Percentiles rank a stretch among this genome's conserved stretches.
phyloP scores from a whole-genome alignment of 2,888 invertebrate genomes.

The Julus scanicus region DNA sequence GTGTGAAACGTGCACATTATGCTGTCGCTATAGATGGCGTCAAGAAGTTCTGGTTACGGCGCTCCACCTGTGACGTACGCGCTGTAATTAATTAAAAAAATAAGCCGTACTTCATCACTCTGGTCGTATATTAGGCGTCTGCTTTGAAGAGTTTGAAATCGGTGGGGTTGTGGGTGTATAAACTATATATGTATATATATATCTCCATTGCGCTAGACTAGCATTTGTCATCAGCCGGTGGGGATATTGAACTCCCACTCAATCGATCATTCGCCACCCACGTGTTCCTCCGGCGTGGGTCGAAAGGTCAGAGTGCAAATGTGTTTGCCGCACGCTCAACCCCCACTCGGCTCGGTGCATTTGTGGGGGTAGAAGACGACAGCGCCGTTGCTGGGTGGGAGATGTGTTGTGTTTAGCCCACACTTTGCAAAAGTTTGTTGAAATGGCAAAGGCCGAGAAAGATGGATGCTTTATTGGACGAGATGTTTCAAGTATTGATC shows the following conservation, averaged over 20 bases:
- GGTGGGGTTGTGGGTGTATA: not conserved
- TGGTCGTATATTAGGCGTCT: no score
- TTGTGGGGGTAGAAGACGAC: slow-evolving; percentile 1
- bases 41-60: no score
- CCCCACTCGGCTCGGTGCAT: slow-evolving; percentile 4
- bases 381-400: not conserved
- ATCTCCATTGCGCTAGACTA: not conserved
- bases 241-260: slow-evolving; percentile 39
- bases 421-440: slow-evolving; percentile 9
- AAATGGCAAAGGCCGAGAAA: slow-evolving; percentile 42
- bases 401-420: slow-evolving; percentile 6
- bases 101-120: no score
- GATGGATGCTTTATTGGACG: not conserved
- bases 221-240: slow-evolving; percentile 23
- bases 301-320: slow-evolving; percentile 14
- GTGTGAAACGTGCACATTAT: no score
- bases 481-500: not conserved
- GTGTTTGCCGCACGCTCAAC: slow-evolving; percentile 39
- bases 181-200: no score
- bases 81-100: no score
- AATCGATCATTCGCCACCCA: slow-evolving; percentile 22
- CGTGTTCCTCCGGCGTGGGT: slow-evolving; percentile 5
- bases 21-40: no score
- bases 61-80: no score
- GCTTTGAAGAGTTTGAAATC: no score